phyloP scores from a whole-genome alignment of 2,113 vertebrate species.

The Trogon melanurus region DNA sequence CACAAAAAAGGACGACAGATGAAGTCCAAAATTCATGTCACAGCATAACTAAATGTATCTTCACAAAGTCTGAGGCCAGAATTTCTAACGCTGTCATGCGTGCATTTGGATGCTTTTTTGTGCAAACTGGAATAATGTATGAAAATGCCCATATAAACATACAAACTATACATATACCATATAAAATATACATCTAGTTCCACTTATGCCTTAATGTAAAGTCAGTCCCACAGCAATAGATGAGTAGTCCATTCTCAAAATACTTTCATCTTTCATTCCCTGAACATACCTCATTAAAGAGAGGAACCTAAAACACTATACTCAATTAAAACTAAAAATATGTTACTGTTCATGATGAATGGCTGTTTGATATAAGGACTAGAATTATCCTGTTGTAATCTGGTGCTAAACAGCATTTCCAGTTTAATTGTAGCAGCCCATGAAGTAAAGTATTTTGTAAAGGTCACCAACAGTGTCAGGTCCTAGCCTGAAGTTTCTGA shows the following conservation, averaged over 20 bases:
- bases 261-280: background rate
- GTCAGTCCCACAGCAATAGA: background rate
- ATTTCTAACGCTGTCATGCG: background rate
- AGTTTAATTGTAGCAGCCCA: background rate
- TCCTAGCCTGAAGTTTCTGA: background rate
- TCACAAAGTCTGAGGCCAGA: background rate
- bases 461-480: background rate
- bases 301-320: background rate
- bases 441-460: background rate
- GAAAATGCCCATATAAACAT: background rate
- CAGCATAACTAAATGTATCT: background rate
- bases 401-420: background rate
- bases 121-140: background rate
- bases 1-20: background rate
- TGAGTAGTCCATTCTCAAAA: background rate
- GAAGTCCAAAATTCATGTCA: background rate
- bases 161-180: background rate
- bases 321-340: background rate
- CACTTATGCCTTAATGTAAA: background rate
- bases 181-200: background rate
- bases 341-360: background rate
- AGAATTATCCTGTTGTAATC: background rate
- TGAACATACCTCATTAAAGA: background rate
- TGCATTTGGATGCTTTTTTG: background rate
- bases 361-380: background rate